These are phyloP conservation scores for Sylvia borin DNA, from an alignment of 2,797 vertebrate genomes.

Conservation along the genomic window DNA sequence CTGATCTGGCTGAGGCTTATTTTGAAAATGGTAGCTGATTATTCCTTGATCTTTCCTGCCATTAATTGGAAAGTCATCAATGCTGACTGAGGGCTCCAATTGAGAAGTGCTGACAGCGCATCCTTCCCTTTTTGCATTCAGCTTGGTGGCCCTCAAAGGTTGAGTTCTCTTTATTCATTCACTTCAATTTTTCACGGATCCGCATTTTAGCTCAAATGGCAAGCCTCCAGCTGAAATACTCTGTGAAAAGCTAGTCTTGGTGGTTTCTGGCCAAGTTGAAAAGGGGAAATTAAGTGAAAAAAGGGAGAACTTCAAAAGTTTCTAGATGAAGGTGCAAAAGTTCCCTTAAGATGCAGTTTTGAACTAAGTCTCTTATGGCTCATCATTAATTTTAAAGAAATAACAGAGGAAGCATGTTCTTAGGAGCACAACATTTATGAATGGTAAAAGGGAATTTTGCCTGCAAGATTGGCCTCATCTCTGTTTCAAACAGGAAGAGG, in stretches of 20 bases:
- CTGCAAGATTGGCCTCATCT: neutral
- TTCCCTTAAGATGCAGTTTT: neutral
- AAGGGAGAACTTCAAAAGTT: neutral
- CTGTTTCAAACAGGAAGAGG: neutral
- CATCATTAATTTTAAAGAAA: neutral
- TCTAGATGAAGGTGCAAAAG: neutral
- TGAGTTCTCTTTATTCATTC: constrained; percentile 5
- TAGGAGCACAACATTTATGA: neutral
- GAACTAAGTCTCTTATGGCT: neutral
- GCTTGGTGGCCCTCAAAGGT: constrained; percentile 2
- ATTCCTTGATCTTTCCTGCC: constrained; percentile 19
- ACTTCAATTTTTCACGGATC: constrained; percentile 17
- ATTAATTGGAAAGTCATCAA: constrained; percentile 14
- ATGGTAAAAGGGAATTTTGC: neutral
- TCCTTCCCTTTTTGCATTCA: neutral
- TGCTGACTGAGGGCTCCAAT: neutral
- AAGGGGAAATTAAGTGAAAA: neutral
- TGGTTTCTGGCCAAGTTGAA: neutral
- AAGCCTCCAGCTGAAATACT: neutral
- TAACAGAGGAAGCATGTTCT: neutral
- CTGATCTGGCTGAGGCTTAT: neutral
- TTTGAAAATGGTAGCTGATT: constrained; percentile 41
- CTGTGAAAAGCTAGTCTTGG: neutral
- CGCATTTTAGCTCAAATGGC: neutral
- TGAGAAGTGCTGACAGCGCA: neutral